Evolutionary conservation across 2,797 vertebrate species (phyloP).

Genomic region (Rhinoraja longicauda): DNA sequence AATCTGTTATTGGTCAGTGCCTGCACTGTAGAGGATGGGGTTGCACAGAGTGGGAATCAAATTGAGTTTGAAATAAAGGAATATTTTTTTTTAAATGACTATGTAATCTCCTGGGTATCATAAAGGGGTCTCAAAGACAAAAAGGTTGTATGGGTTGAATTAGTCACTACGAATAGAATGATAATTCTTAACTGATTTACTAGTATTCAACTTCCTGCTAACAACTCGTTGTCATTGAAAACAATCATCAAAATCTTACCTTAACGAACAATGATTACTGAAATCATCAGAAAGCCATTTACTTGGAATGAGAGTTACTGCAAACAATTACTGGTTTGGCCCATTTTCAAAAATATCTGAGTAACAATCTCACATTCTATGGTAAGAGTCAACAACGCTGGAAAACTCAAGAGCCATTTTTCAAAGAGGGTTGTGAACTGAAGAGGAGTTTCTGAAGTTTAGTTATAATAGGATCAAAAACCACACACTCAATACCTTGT

Average conservation of each 20-base stretch:
- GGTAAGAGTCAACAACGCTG: background rate
- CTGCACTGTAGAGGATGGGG: background rate
- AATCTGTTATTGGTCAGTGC: background rate
- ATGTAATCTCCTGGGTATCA: background rate
- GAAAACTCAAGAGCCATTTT: background rate
- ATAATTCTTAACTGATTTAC: background rate
- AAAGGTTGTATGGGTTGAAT: background rate
- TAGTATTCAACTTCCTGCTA: background rate
- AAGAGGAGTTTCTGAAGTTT: background rate
- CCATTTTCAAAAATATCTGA: background rate
- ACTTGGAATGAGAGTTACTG: background rate
- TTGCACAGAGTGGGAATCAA: background rate
- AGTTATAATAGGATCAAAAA: background rate
- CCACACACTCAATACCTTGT: background rate
- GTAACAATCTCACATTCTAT: background rate
- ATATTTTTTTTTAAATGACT: background rate
- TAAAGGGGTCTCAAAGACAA: background rate
- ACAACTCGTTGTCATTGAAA: background rate
- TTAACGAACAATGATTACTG: background rate
- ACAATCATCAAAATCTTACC: background rate
- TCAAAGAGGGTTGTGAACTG: background rate
- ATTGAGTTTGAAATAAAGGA: conserved; percentile 6
- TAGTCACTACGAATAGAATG: conserved; percentile 18
- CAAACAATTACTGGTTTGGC: background rate
- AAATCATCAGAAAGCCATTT: too few species aligned